Evolutionary conservation across 2,797 vertebrate genomes (phyloP), one percentile per base, ranked within the genome.

Genomic region (Pelochelys cantorii): DNA sequence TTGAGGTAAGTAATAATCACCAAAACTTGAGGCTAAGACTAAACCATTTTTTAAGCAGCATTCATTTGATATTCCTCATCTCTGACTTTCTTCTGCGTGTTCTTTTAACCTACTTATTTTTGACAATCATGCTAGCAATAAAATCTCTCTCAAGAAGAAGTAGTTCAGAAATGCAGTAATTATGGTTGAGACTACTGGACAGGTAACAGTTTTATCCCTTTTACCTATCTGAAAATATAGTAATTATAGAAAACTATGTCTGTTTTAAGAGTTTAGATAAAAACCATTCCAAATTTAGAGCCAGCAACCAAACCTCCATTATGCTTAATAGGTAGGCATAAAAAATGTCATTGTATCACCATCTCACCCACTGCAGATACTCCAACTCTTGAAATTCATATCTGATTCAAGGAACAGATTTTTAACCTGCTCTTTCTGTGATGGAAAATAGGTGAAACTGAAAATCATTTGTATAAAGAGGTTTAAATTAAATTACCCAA

Each of bases 311-410:
- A 91, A 86, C 94, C 92, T 96, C 96, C 97, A 96, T 96, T 97
- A 96, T 59, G 59, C 96, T 97, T 96, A 97, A 97, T 60, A 94
- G 96, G 94, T 95, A 96, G 96, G 96, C 95, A 97, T 97, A 97
- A 97, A 97, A 48, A 95, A 81, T 1, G 55, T 95, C 97, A 98
- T 95, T 85, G 95, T 95, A 96, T 92, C 93, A 85, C 93, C 83
- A 14, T 94, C 93, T 94, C 96, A 84, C 82, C 92, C 82, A 52
- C 1, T 8, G 89, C 86, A 31, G 80, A 42, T 94, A 89, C 89
- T 89, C 90, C 84, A n/a, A 91, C 37, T 83, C 92, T 88, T 83
- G 81, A n/a, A 93, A 85, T 95, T 94, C 96, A 85, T 80, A 18
- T 65, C 92, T 96, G 96, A 93, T 84, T 84, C 62, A 5, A 89